Percentiles rank a stretch among this genome's conserved stretches.
Evolutionary conservation across 2,113 vertebrate genomes (phyloP).

Genomic region (Mystacornis crossleyi): DNA sequence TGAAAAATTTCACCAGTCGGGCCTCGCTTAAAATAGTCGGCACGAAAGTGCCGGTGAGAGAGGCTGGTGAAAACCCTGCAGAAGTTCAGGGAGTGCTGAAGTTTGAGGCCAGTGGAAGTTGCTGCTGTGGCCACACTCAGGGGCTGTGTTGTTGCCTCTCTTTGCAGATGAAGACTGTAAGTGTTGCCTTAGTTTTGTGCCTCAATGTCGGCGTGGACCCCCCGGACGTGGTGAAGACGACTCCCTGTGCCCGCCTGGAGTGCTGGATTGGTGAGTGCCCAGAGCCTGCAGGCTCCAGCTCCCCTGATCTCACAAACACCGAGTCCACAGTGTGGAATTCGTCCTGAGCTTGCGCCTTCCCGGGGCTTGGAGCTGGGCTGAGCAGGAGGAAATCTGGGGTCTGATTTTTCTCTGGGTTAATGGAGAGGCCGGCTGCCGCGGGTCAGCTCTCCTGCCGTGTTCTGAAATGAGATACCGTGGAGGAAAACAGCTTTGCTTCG

Average conservation of each 20-base stretch:
- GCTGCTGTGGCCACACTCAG: not conserved
- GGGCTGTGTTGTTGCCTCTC: not conserved
- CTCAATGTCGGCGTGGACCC: slow-evolving; percentile 98
- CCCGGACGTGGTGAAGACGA: slow-evolving; percentile 98
- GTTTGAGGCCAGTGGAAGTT: not conserved
- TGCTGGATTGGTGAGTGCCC: slow-evolving; percentile 93
- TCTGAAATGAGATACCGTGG: not conserved
- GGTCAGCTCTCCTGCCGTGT: not conserved
- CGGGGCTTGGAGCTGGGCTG: not conserved
- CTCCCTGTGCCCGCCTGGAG: slow-evolving; percentile 93
- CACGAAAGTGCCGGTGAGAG: not conserved
- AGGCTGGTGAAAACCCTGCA: not conserved
- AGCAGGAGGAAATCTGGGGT: not conserved
- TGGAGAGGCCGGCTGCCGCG: not conserved
- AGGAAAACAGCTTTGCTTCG: not conserved
- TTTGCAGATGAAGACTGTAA: slow-evolving; percentile 98
- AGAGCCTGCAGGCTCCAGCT: not conserved
- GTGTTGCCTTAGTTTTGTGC: slow-evolving; percentile 95
- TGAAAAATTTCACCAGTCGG: not conserved
- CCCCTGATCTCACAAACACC: not conserved
- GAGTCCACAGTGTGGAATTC: rapidly evolving
- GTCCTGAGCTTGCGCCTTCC: rapidly evolving
- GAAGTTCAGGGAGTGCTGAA: not conserved
- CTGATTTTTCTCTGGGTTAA: not conserved
- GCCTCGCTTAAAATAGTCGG: not conserved